phyloP scores from a whole-genome alignment of 2,888 invertebrate genomes.

The Agrotis exclamationis region DNA sequence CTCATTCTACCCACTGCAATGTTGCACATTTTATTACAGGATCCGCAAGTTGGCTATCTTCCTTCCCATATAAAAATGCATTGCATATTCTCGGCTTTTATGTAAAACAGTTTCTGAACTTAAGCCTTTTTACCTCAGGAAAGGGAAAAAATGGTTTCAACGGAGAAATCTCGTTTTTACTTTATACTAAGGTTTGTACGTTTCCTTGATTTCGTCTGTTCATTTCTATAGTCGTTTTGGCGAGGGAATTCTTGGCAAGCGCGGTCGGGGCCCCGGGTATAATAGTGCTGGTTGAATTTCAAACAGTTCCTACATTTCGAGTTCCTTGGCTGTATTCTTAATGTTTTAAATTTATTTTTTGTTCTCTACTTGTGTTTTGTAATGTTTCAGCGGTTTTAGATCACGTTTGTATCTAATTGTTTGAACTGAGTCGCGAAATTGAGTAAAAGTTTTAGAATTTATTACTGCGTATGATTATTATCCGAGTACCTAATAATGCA shows the following conservation, averaged over 20 bases:
- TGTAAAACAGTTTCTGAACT: constrained; percentile 73
- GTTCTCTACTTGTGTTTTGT: constrained; percentile 29
- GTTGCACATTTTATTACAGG: constrained; percentile 60
- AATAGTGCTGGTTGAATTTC: constrained; percentile 62
- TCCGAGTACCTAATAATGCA: background rate
- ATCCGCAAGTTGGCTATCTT: constrained; percentile 51
- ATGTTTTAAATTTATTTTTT: constrained; percentile 53
- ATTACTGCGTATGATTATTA: background rate
- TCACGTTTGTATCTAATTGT: background rate
- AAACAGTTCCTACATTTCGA: constrained; percentile 51
- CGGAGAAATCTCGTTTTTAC: constrained; percentile 65
- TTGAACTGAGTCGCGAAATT: background rate
- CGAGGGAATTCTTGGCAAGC: constrained; percentile 54
- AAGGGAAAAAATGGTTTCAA: constrained; percentile 63
- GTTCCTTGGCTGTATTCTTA: constrained; percentile 55
- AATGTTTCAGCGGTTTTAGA: background rate
- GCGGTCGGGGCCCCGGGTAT: constrained; percentile 54
- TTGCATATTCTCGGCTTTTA: constrained; percentile 69
- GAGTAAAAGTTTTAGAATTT: background rate
- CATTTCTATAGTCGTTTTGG: constrained; percentile 59
- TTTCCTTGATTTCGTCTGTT: constrained; percentile 64
- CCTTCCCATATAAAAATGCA: constrained; percentile 68
- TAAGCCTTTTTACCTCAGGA: constrained; percentile 68
- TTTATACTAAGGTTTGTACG: constrained; percentile 65
- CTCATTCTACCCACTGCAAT: constrained; percentile 40